Evolutionary conservation across 2,888 invertebrate genomes (phyloP), one percentile per base, ranked within the genome.

Genomic region (Cephus sareptanus): DNA sequence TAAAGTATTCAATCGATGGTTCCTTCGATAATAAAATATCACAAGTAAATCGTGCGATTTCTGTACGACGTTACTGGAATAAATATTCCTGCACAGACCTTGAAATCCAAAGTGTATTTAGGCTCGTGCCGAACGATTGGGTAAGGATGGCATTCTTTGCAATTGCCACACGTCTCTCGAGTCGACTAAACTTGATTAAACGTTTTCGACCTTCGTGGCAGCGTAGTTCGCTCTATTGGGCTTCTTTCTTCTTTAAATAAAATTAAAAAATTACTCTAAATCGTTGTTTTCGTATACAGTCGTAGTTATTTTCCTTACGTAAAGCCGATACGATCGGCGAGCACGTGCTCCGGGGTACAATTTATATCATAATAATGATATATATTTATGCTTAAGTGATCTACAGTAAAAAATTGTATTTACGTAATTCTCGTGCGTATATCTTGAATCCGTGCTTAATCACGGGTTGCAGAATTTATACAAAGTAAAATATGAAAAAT

Each of bases 81-180:
- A 56, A 35, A 74, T 33, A 35, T 34, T 34, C 12, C 74, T 30
- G 34, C 4, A 12, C 15, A 34, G n/a, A 34, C 74, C 74, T 74
- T 74, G 74, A 74, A 74, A 74, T 74, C 35, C 23, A 35, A 34
- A 12, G 74, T 34, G 23, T 11, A 56, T 56, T 56, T 56, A 56
- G 23, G 23, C 74, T 74, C 35, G 74, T 34, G n/a, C 34, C 34
- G 13, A 56, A n/a, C 23, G 11, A 74, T 34, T 74, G 35, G 74
- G 74, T 33, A 74, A 74, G 74, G 15, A 30, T 71, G 34, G 34
- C 30, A 74, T 74, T 74, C 74, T 34, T 74, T n/a, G 34, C 74
- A 74, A 74, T 74, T 74, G 74, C 74, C 33, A 74, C 74, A 74
- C 74, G 71, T 30, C 31, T 34, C 30, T 56, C 40, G 23, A 56